Evolutionary conservation across 1,140 invertebrate species (phyloP).

Genomic region (Rhyacophila brunnea): DNA sequence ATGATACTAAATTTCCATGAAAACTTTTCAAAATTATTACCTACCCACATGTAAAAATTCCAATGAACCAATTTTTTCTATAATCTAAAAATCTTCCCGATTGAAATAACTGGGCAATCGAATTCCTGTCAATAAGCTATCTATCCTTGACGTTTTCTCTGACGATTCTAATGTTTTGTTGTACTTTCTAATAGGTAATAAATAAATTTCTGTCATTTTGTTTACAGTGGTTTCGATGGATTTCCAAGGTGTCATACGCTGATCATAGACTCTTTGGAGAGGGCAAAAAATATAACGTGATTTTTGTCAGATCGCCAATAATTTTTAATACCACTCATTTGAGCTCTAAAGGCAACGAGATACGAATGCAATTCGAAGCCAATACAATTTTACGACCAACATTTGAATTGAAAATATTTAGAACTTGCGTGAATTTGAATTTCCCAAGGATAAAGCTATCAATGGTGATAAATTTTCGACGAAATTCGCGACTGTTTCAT

Average conservation of each 20-base stretch:
- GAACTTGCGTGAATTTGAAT: slow-evolving; percentile 1
- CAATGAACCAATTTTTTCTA: too few species aligned
- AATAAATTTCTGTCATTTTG: too few species aligned
- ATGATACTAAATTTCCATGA: too few species aligned
- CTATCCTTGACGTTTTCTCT: too few species aligned
- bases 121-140: too few species aligned
- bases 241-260: slow-evolving; percentile 9
- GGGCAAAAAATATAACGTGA: slow-evolving; percentile 18
- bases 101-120: too few species aligned
- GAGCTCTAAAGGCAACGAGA: not conserved
- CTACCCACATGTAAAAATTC: too few species aligned
- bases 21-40: too few species aligned
- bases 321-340: slow-evolving; percentile 14
- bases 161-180: too few species aligned
- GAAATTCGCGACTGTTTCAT: slow-evolving; percentile 11
- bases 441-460: slow-evolving; percentile 10
- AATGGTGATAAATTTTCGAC: slow-evolving; percentile 7
- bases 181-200: too few species aligned
- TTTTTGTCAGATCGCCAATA: slow-evolving; percentile 9
- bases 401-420: slow-evolving; percentile 12
- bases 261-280: slow-evolving; percentile 9
- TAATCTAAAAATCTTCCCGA: too few species aligned
- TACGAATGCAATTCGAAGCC: slow-evolving; percentile 2
- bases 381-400: slow-evolving; percentile 14
- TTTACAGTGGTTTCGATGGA: slow-evolving; percentile 22